Evolutionary conservation across 2,797 vertebrate genomes (phyloP), one percentile per base, ranked within the genome.

Genomic region (Paramormyrops hopkinsi): DNA sequence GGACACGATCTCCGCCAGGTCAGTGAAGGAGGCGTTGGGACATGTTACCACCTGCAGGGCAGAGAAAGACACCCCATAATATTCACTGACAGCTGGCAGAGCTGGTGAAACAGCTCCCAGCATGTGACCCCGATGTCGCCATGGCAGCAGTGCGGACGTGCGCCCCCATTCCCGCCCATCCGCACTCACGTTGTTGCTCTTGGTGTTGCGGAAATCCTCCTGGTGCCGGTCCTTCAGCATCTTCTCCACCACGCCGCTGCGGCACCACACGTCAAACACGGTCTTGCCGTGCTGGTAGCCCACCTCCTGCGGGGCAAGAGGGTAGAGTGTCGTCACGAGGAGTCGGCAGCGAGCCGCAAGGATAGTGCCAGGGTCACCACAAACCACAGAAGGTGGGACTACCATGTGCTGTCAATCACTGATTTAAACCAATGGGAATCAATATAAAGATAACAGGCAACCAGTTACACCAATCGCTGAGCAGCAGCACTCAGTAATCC

Each of bases 1-100:
- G 5, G 98, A 99, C 91, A 99, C 98, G 0, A 99, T 99, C 94
- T 98, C 98, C 0, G 98, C 98, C 90, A 99, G 96, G 94, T 99
- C 98, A 0, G 97, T 99, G 93, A 99, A 99, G 83, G 97, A 99
- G 25, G 98, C 96, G 3, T 95, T 99, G 87, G 98, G 98, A 94
- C 97, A 98, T 1, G 97, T 97, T 92, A 97, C 90, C 1, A 96
- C 95, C 97, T 99, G 93, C 11, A 91, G 62, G 50, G 41, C n/a
- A 88, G 5, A 73, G 79, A 69, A 14, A 54, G 48, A 54, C 48
- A 33, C 50, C 41, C 11, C 17, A 19, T 44, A 79, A 44, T 79
- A 44, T 19, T 79, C 33, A 79, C 53, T n/a, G 53, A n/a, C 87
- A 87, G 12, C 25, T 89, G 0, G 88, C 11, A 91, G 4, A 53